Conservation (phyloP, 2,888 invertebrate species). For the Eucera pruinosa region DNA sequence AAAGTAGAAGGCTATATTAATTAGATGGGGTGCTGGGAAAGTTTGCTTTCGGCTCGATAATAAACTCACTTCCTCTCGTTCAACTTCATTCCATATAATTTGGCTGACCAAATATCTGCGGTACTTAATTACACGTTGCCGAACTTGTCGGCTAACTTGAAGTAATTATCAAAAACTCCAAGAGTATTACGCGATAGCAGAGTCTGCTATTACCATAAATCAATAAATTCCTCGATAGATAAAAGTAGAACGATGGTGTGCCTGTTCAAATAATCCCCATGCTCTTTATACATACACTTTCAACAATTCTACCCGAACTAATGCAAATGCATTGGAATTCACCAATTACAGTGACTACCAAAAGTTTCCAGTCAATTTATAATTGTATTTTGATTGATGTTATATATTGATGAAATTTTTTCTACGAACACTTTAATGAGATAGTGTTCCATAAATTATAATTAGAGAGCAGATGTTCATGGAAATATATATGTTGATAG, state of each 20-base stretch:
- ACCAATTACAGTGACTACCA: too few relatives aligned
- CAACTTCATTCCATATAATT: slow-evolving; percentile 53
- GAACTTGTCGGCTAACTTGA: slow-evolving; percentile 38
- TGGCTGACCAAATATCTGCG: slow-evolving; percentile 46
- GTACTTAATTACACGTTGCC: slow-evolving; percentile 53
- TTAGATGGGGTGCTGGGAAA: slow-evolving; percentile 18
- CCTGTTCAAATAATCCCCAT: slow-evolving; percentile 10
- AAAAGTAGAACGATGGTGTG: too few relatives aligned
- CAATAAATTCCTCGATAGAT: slow-evolving; percentile 42
- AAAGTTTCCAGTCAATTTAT: too few relatives aligned
- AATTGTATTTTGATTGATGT: too few relatives aligned
- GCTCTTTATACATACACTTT: too few relatives aligned
- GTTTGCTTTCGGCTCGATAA: slow-evolving; percentile 44
- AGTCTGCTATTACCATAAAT: slow-evolving; percentile 21
- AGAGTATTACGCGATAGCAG: slow-evolving; percentile 20
- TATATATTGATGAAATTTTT: too few relatives aligned
- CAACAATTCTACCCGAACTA: too few relatives aligned
- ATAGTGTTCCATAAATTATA: too few relatives aligned
- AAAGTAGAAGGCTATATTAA: slow-evolving; percentile 4
- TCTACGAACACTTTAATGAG: too few relatives aligned
- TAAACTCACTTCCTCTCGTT: slow-evolving; percentile 41
- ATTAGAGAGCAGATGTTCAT: too few relatives aligned
- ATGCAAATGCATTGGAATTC: too few relatives aligned
- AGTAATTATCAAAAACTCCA: slow-evolving; percentile 52
- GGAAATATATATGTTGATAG: too few relatives aligned